Evolutionary conservation across 2,797 vertebrate genomes (phyloP).

Genomic region (Chloroceryle inda): DNA sequence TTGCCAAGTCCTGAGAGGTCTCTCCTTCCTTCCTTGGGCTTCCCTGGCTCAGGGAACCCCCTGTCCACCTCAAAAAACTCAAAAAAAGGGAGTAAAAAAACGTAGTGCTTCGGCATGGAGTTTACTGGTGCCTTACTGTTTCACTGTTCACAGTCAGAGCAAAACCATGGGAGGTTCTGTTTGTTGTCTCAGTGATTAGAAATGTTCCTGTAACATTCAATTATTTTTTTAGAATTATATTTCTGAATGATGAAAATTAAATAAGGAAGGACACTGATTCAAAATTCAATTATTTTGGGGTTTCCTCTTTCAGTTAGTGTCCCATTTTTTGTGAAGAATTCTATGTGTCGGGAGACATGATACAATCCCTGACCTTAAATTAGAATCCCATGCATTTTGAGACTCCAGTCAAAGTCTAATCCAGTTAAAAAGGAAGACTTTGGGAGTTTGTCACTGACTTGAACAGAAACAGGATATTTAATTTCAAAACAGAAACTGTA

Average conservation of each 20-base stretch:
- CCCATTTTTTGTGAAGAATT: not conserved
- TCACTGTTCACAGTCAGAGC: no score
- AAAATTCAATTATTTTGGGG: not conserved
- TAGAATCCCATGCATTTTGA: not conserved
- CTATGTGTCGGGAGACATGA: not conserved
- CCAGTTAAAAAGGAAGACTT: not conserved
- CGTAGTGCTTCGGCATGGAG: no score
- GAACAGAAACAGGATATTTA: not conserved
- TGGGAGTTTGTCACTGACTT: not conserved
- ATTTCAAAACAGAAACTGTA: not conserved
- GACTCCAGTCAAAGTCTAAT: not conserved
- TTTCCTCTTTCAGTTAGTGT: not conserved
- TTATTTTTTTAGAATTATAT: not conserved
- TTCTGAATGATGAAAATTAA: not conserved
- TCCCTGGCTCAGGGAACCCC: no score
- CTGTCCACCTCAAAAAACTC: no score
- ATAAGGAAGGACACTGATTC: not conserved
- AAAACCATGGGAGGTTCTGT: not conserved
- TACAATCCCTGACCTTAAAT: not conserved
- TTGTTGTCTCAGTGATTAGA: not conserved
- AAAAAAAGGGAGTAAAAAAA: no score
- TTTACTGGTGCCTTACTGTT: no score
- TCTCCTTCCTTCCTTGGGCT: no score
- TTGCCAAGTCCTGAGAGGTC: no score
- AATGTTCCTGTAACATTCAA: not conserved